Conservation (phyloP, 1,140 invertebrate genomes). For the Planococcus citri region DNA sequence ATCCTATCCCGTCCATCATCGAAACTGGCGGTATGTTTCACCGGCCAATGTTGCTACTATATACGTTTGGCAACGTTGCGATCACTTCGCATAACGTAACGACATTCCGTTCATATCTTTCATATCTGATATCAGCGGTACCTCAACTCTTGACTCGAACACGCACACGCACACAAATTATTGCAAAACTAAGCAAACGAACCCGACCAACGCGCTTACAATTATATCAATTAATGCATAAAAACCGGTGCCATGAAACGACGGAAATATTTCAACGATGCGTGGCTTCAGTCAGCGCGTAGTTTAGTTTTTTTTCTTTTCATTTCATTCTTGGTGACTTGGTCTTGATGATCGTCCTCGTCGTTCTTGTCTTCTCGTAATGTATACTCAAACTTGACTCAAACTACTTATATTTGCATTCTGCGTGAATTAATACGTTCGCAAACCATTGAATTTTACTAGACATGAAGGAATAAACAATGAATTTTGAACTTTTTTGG, state of each 20-base stretch:
- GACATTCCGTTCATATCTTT: constrained; percentile 18
- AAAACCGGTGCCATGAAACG: not conserved
- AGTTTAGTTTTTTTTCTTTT: too few species aligned
- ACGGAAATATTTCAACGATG: not conserved
- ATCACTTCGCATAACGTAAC: constrained; percentile 15
- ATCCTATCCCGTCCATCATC: not conserved
- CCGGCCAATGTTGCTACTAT: not conserved
- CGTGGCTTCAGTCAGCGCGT: not conserved
- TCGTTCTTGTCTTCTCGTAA: too few species aligned
- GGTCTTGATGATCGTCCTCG: too few species aligned
- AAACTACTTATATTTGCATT: too few species aligned
- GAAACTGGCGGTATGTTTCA: not conserved
- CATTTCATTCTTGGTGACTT: too few species aligned
- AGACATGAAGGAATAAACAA: too few species aligned
- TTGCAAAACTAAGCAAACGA: not conserved
- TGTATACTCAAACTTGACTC: too few species aligned
- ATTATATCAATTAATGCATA: not conserved
- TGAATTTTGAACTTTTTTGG: too few species aligned
- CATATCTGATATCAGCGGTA: not conserved
- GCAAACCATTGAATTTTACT: too few species aligned
- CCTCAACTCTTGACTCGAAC: not conserved
- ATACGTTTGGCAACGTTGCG: constrained; percentile 14
- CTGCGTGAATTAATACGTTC: too few species aligned
- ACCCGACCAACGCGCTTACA: not conserved
- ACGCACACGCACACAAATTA: not conserved